Percentiles rank a stretch among this genome's conserved stretches.
Evolutionary conservation across 2,888 invertebrate species (phyloP).

Genomic region (Parnassius mnemosyne): DNA sequence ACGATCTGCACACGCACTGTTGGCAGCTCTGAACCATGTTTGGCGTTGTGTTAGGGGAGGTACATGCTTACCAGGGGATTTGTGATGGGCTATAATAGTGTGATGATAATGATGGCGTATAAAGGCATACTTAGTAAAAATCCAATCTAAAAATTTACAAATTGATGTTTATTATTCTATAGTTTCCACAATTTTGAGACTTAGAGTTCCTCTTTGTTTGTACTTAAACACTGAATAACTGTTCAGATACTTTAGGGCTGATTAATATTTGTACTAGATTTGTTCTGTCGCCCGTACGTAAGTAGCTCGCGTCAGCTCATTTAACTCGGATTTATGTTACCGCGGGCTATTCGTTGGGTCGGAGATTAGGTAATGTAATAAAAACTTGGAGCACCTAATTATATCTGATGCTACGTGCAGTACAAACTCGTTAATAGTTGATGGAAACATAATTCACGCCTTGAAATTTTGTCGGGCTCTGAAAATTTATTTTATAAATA

Average conservation of each 20-base stretch:
- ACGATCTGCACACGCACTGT: too few relatives aligned
- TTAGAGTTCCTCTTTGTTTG: too few relatives aligned
- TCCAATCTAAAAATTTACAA: too few relatives aligned
- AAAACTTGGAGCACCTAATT: conserved; percentile 25
- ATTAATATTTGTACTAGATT: conserved; percentile 33
- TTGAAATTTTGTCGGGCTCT: conserved; percentile 3
- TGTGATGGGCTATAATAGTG: too few relatives aligned
- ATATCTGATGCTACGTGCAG: conserved; percentile 23
- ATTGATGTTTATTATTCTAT: too few relatives aligned
- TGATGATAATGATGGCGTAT: too few relatives aligned
- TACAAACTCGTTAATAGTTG: conserved; percentile 19
- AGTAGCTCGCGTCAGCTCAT: conserved; percentile 42
- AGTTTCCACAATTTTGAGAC: too few relatives aligned
- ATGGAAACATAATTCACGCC: not conserved
- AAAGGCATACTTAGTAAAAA: too few relatives aligned
- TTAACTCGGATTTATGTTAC: conserved; percentile 55
- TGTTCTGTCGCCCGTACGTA: conserved; percentile 5
- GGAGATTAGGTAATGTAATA: conserved; percentile 41
- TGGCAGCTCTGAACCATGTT: too few relatives aligned
- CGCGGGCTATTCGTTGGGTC: conserved; percentile 35
- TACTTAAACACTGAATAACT: not conserved
- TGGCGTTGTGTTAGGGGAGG: too few relatives aligned
- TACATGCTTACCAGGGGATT: too few relatives aligned
- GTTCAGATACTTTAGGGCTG: conserved; percentile 23
- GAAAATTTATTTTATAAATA: not conserved